Base-by-base conservation (phyloP, 1,140 invertebrate species). In the Pachypeltis micranthus region DNA sequence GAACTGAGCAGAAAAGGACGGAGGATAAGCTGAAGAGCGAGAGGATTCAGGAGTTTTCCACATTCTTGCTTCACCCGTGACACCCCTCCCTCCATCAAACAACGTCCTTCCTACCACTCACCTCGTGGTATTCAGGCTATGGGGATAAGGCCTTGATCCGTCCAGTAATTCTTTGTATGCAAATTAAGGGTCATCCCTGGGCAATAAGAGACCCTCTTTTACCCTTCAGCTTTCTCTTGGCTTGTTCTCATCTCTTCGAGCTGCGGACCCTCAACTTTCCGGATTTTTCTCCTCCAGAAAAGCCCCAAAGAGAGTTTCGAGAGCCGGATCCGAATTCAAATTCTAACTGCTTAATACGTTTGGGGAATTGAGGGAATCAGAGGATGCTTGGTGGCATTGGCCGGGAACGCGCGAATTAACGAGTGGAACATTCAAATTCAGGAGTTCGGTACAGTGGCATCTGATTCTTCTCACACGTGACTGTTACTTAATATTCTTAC, bases 141-240 rank as follows among this genome's bases (percentile, higher is more conserved):
- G 19, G 47, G 47, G 23, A 51, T n/a, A n/a, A n/a, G n/a, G 47
- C 47, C 47, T 51, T 51, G 47, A 51, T 51, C 47, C 47, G 23
- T 51, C 47, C 47, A 16, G 47, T 51, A 51, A 51, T 51, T 51
- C 47, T 21, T 21, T 51, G 10, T 51, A 51, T 51, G 47, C 47
- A 51, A 51, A 51, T 51, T 51, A 21, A 51, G 47, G 47, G 47
- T 51, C 47, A 51, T 51, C 47, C 47, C 47, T 21, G 47, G 47
- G 47, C 47, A 51, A 51, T 51, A 51, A 51, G 47, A 51, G 10
- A 51, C 21, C 10, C 47, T 21, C 47, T 51, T 14, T 21, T 21
- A 10, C 47, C 47, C 19, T 21, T 51, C 23, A 21, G 47, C 16
- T 39, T 39, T 16, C 31, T 39, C 16, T 39, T 39, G 7, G 31